phyloP scores from a whole-genome alignment of 1,140 invertebrate species.

The Elysia chlorotica region DNA sequence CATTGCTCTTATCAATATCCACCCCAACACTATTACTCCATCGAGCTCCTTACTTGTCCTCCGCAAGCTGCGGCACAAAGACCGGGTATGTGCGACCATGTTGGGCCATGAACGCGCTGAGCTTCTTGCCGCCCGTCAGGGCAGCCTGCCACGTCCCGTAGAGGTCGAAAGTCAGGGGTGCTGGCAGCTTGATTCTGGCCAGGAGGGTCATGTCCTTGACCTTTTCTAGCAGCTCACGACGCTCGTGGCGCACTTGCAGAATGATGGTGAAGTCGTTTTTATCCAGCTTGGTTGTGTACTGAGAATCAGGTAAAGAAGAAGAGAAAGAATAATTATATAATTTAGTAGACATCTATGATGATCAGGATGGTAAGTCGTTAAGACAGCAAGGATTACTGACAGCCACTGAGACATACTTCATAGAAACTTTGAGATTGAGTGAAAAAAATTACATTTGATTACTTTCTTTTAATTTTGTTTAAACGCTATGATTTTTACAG shows the following conservation, averaged over 20 bases:
- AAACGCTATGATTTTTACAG: too few species aligned
- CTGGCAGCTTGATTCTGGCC: slow-evolving; percentile 77
- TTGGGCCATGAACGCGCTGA: slow-evolving; percentile 67
- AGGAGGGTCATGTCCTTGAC: slow-evolving; percentile 76
- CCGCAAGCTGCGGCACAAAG: slow-evolving; percentile 75
- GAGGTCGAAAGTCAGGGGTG: slow-evolving; percentile 76
- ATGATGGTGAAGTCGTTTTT: slow-evolving; percentile 93
- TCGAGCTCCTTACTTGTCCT: slow-evolving; percentile 80
- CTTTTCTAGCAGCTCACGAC: slow-evolving; percentile 83
- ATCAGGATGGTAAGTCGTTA: too few species aligned
- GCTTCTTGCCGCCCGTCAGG: slow-evolving; percentile 77
- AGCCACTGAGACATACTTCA: too few species aligned
- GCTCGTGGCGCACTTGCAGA: slow-evolving; percentile 88
- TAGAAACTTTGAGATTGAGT: too few species aligned
- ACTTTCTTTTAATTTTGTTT: too few species aligned
- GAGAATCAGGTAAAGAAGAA: neutral
- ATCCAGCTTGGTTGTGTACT: slow-evolving; percentile 87
- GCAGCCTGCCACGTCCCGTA: slow-evolving; percentile 69
- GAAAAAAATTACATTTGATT: too few species aligned
- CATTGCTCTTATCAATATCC: too few species aligned
- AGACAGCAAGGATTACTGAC: too few species aligned
- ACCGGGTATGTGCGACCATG: slow-evolving; percentile 72
- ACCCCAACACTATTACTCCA: too few species aligned
- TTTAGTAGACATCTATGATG: too few species aligned
- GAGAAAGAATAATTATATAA: neutral